phyloP scores from a whole-genome alignment of 2,888 invertebrate genomes.

The Pyrochroa serraticornis region DNA sequence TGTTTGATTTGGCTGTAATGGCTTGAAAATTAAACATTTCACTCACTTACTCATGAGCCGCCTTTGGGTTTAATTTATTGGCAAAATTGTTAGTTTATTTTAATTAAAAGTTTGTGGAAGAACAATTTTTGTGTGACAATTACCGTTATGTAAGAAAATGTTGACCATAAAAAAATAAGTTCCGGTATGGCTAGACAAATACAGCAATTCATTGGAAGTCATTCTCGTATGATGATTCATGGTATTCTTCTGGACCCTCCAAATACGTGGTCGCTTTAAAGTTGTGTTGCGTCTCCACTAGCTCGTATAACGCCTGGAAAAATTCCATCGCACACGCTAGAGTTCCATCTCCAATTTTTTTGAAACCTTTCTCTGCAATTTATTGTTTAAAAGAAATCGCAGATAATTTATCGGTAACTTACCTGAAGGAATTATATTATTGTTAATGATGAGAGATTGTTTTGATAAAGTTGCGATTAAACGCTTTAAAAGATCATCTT shows the following conservation, averaged over 20 bases:
- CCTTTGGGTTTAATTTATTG: no score
- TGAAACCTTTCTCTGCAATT: conserved; percentile 56
- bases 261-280: conserved; percentile 36
- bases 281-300: conserved; percentile 59
- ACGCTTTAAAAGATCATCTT: conserved; percentile 67
- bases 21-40: no score
- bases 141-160: no score
- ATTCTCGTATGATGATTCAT: conserved; percentile 43
- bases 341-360: conserved; percentile 65
- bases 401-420: conserved; percentile 11
- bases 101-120: no score
- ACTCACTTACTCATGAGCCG: no score
- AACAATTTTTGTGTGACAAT: no score
- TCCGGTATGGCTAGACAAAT: neutral
- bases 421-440: conserved; percentile 59
- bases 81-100: no score
- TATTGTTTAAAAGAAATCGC: no score
- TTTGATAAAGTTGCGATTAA: conserved; percentile 72
- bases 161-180: no score
- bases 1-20: no score
- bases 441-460: conserved; percentile 63
- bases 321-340: conserved; percentile 62
- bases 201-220: conserved; percentile 37
- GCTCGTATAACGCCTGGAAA: conserved; percentile 60
- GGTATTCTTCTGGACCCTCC: conserved; percentile 40